Evolutionary conservation across 2,113 vertebrate species (phyloP).

Genomic region (Clarias batrachus): DNA sequence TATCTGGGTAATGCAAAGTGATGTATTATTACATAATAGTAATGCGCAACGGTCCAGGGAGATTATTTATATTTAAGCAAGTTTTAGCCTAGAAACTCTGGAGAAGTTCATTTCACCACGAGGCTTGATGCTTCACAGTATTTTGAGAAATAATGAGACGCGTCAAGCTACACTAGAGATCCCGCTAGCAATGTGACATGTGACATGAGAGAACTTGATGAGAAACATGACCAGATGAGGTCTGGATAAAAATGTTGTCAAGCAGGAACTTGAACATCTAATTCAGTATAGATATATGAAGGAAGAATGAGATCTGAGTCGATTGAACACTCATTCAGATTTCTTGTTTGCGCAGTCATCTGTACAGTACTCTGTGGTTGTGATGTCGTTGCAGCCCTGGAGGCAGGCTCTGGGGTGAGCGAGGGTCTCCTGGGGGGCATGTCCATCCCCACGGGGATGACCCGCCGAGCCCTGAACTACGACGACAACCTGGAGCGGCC

Average conservation of each 20-base stretch:
- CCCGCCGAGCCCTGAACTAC: slow-evolving; percentile 91
- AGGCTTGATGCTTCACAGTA: neutral
- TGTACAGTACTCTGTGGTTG: neutral
- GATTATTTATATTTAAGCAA: too few relatives aligned
- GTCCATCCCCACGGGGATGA: slow-evolving; percentile 88
- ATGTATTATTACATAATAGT: too few relatives aligned
- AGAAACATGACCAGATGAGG: neutral
- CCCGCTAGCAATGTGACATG: neutral
- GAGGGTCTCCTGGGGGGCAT: slow-evolving; percentile 80
- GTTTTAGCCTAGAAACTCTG: neutral
- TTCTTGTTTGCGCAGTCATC: neutral
- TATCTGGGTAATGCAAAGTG: too few relatives aligned
- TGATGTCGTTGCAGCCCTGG: slow-evolving; percentile 59
- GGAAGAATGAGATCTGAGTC: neutral
- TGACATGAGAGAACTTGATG: neutral
- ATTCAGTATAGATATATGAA: neutral
- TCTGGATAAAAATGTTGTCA: neutral
- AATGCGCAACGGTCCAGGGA: too few relatives aligned
- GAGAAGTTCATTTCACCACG: neutral
- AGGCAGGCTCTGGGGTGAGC: slow-evolving; percentile 60
- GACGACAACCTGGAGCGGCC: slow-evolving; percentile 91
- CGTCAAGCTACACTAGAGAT: neutral
- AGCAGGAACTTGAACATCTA: neutral
- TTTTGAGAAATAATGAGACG: neutral
- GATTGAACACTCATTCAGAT: neutral